Evolutionary conservation across 2,113 vertebrate species (phyloP).

Genomic region (Saccopteryx leptura): DNA sequence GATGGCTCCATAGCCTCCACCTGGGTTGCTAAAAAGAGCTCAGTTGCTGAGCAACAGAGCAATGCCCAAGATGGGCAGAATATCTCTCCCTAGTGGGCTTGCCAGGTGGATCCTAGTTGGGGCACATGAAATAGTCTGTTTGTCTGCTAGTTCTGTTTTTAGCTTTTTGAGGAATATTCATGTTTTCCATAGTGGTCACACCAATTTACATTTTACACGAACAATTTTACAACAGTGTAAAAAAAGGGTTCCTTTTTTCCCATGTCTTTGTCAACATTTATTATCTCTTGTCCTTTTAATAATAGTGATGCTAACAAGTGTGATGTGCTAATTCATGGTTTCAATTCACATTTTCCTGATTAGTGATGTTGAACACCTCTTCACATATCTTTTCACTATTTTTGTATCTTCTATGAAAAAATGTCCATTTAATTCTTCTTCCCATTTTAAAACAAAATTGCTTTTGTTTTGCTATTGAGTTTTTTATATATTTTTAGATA

Average conservation of each 20-base stretch:
- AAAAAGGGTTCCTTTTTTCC: background rate
- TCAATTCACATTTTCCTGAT: background rate
- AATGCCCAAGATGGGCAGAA: too few relatives aligned
- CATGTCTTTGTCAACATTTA: background rate
- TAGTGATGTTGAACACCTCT: background rate
- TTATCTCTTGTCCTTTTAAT: background rate
- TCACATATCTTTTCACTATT: background rate
- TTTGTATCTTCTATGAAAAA: background rate
- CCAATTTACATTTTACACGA: background rate
- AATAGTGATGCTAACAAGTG: background rate
- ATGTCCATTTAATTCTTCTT: background rate
- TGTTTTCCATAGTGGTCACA: background rate
- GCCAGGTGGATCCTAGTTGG: too few relatives aligned
- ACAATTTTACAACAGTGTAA: background rate
- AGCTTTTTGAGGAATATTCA: background rate
- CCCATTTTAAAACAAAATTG: background rate
- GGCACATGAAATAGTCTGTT: too few relatives aligned
- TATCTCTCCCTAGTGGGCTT: too few relatives aligned
- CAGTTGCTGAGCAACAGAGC: too few relatives aligned
- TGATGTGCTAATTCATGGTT: background rate
- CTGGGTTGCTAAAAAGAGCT: too few relatives aligned
- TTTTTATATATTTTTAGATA: background rate
- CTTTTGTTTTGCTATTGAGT: background rate
- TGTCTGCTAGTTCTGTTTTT: background rate
- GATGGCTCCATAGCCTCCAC: too few relatives aligned